A percentile compares a stretch with the other conserved stretches of the same genome.
Conservation (phyloP, 1,140 invertebrate genomes). For the Sycophaga agraensis region DNA sequence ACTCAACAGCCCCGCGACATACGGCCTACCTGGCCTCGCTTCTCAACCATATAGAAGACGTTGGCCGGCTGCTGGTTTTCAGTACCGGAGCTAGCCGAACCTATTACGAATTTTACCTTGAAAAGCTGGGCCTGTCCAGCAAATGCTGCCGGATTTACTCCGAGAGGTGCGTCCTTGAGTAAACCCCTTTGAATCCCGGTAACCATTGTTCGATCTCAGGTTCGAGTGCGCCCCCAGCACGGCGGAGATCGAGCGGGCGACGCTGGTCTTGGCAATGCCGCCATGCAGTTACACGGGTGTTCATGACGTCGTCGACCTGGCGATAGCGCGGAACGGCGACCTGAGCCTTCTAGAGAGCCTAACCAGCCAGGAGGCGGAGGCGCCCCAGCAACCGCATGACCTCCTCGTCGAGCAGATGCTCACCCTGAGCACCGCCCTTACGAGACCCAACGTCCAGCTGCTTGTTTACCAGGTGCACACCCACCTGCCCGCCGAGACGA, state of each 20-base stretch:
- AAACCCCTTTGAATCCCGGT: too few relatives aligned
- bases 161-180: constrained; percentile 36
- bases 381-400: constrained; percentile 33
- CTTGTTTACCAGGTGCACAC: constrained; percentile 58
- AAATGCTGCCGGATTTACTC: constrained; percentile 53
- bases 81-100: constrained; percentile 48
- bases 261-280: constrained; percentile 72
- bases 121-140: constrained; percentile 35
- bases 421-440: constrained; percentile 46
- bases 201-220: too few relatives aligned
- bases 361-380: constrained; percentile 31
- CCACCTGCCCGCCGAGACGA: constrained; percentile 50
- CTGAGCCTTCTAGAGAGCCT: constrained; percentile 41
- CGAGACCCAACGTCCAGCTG: constrained; percentile 53
- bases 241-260: constrained; percentile 65
- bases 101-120: constrained; percentile 30
- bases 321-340: constrained; percentile 48
- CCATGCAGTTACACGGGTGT: constrained; percentile 76
- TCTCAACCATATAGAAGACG: constrained; percentile 63
- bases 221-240: constrained; percentile 36
- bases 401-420: constrained; percentile 44
- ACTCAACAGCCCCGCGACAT: constrained; percentile 71
- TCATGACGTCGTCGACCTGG: constrained; percentile 72
- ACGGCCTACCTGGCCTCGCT: constrained; percentile 73
- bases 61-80: constrained; percentile 63